Evolutionary conservation across 2,888 invertebrate genomes (phyloP), one percentile per base, ranked within the genome.

Genomic region (Antitype chi): DNA sequence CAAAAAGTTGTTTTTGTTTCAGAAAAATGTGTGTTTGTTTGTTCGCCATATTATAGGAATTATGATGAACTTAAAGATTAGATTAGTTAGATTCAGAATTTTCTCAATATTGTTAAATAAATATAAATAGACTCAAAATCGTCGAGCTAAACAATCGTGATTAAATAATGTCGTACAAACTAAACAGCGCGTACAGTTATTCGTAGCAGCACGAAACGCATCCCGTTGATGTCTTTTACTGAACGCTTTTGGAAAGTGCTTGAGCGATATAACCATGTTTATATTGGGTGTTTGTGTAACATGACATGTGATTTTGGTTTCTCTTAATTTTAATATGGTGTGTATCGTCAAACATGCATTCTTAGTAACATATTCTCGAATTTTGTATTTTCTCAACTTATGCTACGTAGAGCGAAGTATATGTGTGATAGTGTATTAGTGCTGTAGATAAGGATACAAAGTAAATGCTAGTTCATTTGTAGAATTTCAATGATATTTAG

Each of bases 221-320:
- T 93, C 95, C 91, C 96, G 96, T 96, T 96, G 95, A 96, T 94
- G 95, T 96, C 95, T 96, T 96, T 95, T 95, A 92, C 94, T 95
- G 92, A 91, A 93, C 94, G 91, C 92, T 93, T 94, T 94, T 95
- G 93, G 94, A 95, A 95, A 94, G 94, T 94, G 92, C 91, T 92
- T 90, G 86, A 88, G 91, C 91, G 91, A 91, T 92, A 92, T 92
- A 92, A 92, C 88, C 91, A 90, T 92, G 91, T 93, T 92, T 90
- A 92, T 90, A 91, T 89, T 91, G 89, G 89, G 86, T 91, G 90
- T 93, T 93, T 93, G 88, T 90, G 88, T 90, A 84, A 84, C 84
- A 89, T 88, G 83, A 89, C 89, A 88, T 90, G 89, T 88, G 89
- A 88, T 88, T 89, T 87, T 89, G 88, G 89, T 91, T 91, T 91